A percentile compares a stretch with the other conserved stretches of the same genome.
Evolutionary conservation across 2,888 invertebrate genomes (phyloP).

Genomic region (Hermaeophaga mercurialis): DNA sequence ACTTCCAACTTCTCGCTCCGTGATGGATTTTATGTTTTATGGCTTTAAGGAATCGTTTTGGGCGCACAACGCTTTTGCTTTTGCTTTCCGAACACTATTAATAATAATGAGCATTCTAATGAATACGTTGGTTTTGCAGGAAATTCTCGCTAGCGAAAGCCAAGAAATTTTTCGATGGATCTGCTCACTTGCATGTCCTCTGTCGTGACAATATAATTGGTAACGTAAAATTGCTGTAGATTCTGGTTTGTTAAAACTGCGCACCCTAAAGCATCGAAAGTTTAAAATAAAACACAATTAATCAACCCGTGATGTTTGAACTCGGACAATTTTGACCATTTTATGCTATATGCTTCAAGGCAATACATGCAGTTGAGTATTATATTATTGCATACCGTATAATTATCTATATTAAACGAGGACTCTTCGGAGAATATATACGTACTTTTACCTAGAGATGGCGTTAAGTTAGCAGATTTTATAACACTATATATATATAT

Average conservation of each 20-base stretch:
- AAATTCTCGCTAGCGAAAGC: slow-evolving; percentile 7
- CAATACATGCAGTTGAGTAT: too few species aligned
- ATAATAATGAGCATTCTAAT: slow-evolving; percentile 26
- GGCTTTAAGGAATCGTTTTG: slow-evolving; percentile 40
- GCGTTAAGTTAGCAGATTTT: too few species aligned
- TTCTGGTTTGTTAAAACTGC: neutral
- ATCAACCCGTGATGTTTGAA: too few species aligned
- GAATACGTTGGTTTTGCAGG: slow-evolving; percentile 15
- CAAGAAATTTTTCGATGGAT: slow-evolving; percentile 1
- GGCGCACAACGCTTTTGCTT: slow-evolving; percentile 20
- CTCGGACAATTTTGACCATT: too few species aligned
- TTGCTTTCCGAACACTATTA: slow-evolving; percentile 29
- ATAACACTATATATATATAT: too few species aligned
- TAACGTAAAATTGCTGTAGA: neutral
- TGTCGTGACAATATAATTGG: slow-evolving; percentile 6
- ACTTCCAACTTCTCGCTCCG: slow-evolving; percentile 37
- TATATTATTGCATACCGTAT: too few species aligned
- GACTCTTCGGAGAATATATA: too few species aligned
- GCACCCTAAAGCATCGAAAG: neutral
- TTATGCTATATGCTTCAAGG: too few species aligned
- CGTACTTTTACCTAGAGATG: too few species aligned
- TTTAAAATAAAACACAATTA: neutral
- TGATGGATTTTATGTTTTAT: slow-evolving; percentile 49
- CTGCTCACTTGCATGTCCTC: slow-evolving; percentile 2
- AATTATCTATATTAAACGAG: too few species aligned